A percentile compares a stretch with the other conserved stretches of the same genome.
Conservation (phyloP, 2,888 invertebrate species). For the Chironomus tentans region DNA sequence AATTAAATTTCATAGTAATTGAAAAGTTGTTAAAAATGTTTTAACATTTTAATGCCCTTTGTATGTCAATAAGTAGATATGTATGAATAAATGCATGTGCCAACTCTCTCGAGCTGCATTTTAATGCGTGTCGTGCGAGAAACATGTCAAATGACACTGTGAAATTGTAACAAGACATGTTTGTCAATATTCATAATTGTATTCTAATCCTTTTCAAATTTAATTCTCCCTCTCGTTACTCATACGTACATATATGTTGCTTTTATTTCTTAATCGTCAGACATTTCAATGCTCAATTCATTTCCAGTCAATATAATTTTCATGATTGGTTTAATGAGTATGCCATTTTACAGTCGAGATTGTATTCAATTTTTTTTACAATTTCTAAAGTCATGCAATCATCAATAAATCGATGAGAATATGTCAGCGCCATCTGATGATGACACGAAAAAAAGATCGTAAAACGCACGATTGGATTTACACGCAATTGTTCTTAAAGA, state of each 20-base stretch:
- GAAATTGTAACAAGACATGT: neutral
- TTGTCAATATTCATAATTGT: neutral
- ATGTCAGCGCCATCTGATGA: neutral
- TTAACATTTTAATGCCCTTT: neutral
- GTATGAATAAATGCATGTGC: neutral
- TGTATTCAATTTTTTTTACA: neutral
- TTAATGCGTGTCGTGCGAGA: neutral
- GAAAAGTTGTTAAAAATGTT: too few species aligned
- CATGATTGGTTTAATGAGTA: neutral
- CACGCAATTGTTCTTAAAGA: neutral
- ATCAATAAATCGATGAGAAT: neutral
- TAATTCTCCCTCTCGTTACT: too few species aligned
- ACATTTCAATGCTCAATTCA: constrained; percentile 7
- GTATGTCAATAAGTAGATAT: neutral
- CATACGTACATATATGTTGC: too few species aligned
- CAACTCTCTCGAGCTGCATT: neutral
- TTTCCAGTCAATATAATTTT: neutral
- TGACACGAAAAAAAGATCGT: neutral
- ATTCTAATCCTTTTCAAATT: neutral
- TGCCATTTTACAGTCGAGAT: neutral
- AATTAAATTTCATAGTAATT: neutral
- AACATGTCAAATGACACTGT: neutral
- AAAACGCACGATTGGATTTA: neutral
- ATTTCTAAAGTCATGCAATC: too few species aligned
- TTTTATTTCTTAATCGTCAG: neutral